Percentiles rank a stretch among this genome's conserved stretches.
These are phyloP conservation scores for Notiomystis cincta DNA, from an alignment of 2,113 vertebrate genomes.

Conservation along the genomic window DNA sequence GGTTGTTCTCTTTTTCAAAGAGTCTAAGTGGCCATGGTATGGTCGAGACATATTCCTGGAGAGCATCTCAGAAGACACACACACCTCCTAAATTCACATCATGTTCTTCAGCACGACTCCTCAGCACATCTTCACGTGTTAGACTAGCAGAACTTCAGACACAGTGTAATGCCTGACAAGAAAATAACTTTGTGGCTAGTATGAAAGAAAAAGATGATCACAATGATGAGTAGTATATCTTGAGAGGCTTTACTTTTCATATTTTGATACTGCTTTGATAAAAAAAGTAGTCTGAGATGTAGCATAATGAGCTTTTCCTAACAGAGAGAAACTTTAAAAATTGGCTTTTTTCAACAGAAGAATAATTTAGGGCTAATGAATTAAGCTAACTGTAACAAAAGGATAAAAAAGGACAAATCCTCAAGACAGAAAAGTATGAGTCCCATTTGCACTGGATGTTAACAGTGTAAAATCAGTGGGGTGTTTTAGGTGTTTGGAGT, in stretches of 20 bases:
- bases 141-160: neutral
- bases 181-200: neutral
- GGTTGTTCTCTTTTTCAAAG: neutral
- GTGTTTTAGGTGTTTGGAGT: neutral
- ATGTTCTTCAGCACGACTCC: neutral
- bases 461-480: neutral
- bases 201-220: neutral
- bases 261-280: neutral
- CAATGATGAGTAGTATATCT: neutral
- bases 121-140: neutral
- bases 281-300: neutral
- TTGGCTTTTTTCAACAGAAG: neutral
- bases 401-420: neutral
- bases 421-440: neutral
- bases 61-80: neutral
- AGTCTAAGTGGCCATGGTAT: neutral
- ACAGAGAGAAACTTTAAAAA: neutral
- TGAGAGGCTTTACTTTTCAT: neutral
- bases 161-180: neutral
- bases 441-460: neutral
- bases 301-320: neutral
- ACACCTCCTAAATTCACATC: fast-evolving
- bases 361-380: neutral
- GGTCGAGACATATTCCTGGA: neutral
- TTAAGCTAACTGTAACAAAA: neutral